Evolutionary conservation across 2,888 invertebrate species (phyloP).

Genomic region (Sinopyrophorus schimmeli): DNA sequence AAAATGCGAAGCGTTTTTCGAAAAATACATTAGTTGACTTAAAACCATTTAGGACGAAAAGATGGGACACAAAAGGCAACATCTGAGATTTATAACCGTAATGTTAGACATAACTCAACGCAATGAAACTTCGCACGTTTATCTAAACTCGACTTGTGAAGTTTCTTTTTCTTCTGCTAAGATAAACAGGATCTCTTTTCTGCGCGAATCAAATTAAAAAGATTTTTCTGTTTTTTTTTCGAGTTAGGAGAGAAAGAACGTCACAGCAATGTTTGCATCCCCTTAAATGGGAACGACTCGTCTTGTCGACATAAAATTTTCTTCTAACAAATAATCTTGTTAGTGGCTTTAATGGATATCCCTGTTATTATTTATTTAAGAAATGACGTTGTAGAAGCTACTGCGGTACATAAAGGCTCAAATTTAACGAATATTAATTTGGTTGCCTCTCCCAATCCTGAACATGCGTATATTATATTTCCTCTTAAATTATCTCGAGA

Average conservation of each 20-base stretch:
- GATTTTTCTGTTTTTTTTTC: too few species aligned
- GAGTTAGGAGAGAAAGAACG: too few species aligned
- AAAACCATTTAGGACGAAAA: too few species aligned
- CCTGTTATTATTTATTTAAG: slow-evolving; percentile 10
- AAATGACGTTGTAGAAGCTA: slow-evolving; percentile 6
- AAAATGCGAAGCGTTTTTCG: background rate
- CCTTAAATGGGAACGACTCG: slow-evolving; percentile 3
- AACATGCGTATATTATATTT: too few species aligned
- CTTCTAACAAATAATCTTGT: slow-evolving; percentile 11
- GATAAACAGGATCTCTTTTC: slow-evolving; percentile 10
- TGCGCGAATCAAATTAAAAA: too few species aligned
- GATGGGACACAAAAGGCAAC: too few species aligned
- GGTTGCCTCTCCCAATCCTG: slow-evolving; percentile 6
- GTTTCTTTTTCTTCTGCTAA: slow-evolving; percentile 5
- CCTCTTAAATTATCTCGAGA: slow-evolving; percentile 11
- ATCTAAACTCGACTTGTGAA: slow-evolving; percentile 2
- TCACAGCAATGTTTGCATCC: too few species aligned
- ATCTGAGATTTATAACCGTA: slow-evolving; percentile 6
- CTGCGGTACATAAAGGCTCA: slow-evolving; percentile 7
- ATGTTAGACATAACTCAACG: background rate
- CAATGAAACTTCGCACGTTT: slow-evolving; percentile 5
- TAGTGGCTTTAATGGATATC: slow-evolving; percentile 12
- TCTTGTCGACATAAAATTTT: slow-evolving; percentile 2
- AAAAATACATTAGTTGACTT: too few species aligned
- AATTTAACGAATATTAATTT: slow-evolving; percentile 16